phyloP scores from a whole-genome alignment of 2,888 invertebrate genomes.

The Teinopalpus imperialis region DNA sequence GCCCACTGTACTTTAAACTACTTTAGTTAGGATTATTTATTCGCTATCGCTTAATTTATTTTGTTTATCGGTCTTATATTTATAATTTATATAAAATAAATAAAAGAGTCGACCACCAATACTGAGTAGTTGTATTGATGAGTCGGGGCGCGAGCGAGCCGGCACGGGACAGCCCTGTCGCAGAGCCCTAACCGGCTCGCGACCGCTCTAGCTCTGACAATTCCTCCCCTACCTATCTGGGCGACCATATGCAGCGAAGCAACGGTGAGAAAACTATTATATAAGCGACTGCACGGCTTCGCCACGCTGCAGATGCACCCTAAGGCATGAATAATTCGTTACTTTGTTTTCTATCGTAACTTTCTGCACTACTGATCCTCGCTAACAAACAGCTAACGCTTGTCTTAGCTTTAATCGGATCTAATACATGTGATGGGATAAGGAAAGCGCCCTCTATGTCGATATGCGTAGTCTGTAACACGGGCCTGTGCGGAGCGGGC shows the following conservation, averaged over 20 bases:
- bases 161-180: constrained; percentile 41
- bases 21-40: constrained; percentile 79
- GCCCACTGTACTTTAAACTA: constrained; percentile 76
- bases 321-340: constrained; percentile 60
- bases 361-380: constrained; percentile 72
- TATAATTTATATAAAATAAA: constrained; percentile 70
- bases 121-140: constrained; percentile 58
- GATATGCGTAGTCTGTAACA: constrained; percentile 56
- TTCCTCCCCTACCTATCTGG: constrained; percentile 60
- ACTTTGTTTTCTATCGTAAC: constrained; percentile 61
- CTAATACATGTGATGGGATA: constrained; percentile 85
- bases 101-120: constrained; percentile 77
- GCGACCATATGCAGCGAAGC: constrained; percentile 70
- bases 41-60: constrained; percentile 80
- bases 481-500: constrained; percentile 76
- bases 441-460: constrained; percentile 87
- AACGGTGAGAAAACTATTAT: constrained; percentile 78
- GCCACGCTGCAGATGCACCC: constrained; percentile 73
- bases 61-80: constrained; percentile 76
- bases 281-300: constrained; percentile 78
- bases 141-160: constrained; percentile 56
- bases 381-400: constrained; percentile 74
- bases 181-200: constrained; percentile 36
- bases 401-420: constrained; percentile 72
- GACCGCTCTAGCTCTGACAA: constrained; percentile 47